Percentiles rank a stretch among this genome's conserved stretches.
Conservation (phyloP, 2,797 vertebrate genomes). For the Craterocephalus amniculus region DNA sequence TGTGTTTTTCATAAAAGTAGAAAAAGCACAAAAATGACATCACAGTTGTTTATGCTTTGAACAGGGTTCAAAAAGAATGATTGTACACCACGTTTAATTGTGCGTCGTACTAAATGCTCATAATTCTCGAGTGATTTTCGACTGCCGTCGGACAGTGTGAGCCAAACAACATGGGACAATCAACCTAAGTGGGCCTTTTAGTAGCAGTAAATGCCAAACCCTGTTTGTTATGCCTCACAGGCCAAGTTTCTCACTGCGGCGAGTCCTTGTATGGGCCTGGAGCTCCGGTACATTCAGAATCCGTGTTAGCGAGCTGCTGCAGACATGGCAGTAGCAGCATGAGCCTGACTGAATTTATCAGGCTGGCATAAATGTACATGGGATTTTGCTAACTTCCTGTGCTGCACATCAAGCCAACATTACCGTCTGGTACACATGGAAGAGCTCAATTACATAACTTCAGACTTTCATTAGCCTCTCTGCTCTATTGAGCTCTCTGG, state of each 20-base stretch:
- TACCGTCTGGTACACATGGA: slow-evolving; percentile 73
- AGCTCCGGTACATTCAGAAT: slow-evolving; percentile 17
- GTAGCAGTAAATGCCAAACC: slow-evolving; percentile 64
- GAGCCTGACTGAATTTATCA: slow-evolving; percentile 26
- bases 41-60: slow-evolving; percentile 66
- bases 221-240: slow-evolving; percentile 62
- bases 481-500: slow-evolving; percentile 74
- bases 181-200: slow-evolving; percentile 60
- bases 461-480: slow-evolving; percentile 78
- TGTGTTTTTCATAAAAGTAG: slow-evolving; percentile 76
- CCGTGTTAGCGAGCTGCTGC: slow-evolving; percentile 30
- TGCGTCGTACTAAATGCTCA: slow-evolving; percentile 51
- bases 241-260: slow-evolving; percentile 51
- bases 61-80: slow-evolving; percentile 59
- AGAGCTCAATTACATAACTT: slow-evolving; percentile 81
- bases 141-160: slow-evolving; percentile 59
- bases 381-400: slow-evolving; percentile 63
- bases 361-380: slow-evolving; percentile 49
- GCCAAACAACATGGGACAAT: slow-evolving; percentile 63
- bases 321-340: slow-evolving; percentile 49
- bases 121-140: slow-evolving; percentile 66
- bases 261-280: slow-evolving; percentile 62
- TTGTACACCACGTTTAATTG: slow-evolving; percentile 63
- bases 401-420: slow-evolving; percentile 57
- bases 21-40: slow-evolving; percentile 48